Conservation (phyloP, 1,140 invertebrate genomes). For the Notospermus geniculatus region DNA sequence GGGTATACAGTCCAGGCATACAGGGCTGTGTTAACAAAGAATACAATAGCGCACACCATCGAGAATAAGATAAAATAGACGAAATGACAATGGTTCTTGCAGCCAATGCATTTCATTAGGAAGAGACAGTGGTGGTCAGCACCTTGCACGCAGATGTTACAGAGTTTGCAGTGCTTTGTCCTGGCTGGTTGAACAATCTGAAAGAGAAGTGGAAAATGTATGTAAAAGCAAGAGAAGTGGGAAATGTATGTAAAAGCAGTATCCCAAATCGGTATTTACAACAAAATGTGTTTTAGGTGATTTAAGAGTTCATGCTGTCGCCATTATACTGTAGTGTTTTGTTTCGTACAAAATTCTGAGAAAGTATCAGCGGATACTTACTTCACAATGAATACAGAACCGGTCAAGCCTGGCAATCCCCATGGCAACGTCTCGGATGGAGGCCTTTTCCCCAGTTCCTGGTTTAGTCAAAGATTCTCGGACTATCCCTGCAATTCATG, state of each 20-base stretch:
- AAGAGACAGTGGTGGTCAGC: constrained; percentile 54
- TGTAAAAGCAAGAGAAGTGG: not conserved
- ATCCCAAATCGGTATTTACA: too few species aligned
- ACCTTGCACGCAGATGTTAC: constrained; percentile 36
- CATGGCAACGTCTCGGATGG: constrained; percentile 27
- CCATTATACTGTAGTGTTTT: too few species aligned
- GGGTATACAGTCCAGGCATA: constrained; percentile 19
- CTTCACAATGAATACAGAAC: constrained; percentile 38
- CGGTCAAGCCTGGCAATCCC: constrained; percentile 23
- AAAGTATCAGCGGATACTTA: constrained; percentile 16
- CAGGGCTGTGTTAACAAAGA: constrained; percentile 19
- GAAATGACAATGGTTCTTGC: constrained; percentile 42
- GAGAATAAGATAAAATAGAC: constrained; percentile 34
- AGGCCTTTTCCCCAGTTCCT: constrained; percentile 12
- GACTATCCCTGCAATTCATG: constrained; percentile 20
- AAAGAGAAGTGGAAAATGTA: constrained; percentile 12
- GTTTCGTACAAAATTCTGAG: too few species aligned
- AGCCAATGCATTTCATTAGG: constrained; percentile 44
- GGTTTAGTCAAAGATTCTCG: constrained; percentile 24
- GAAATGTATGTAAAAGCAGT: not conserved
- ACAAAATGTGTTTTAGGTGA: too few species aligned
- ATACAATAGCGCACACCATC: constrained; percentile 28
- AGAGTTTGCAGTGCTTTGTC: constrained; percentile 47
- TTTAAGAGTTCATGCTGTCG: too few species aligned
- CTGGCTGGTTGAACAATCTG: constrained; percentile 30